phyloP scores from a whole-genome alignment of 1,140 invertebrate species.

The Ceratoteleas bidentatus region DNA sequence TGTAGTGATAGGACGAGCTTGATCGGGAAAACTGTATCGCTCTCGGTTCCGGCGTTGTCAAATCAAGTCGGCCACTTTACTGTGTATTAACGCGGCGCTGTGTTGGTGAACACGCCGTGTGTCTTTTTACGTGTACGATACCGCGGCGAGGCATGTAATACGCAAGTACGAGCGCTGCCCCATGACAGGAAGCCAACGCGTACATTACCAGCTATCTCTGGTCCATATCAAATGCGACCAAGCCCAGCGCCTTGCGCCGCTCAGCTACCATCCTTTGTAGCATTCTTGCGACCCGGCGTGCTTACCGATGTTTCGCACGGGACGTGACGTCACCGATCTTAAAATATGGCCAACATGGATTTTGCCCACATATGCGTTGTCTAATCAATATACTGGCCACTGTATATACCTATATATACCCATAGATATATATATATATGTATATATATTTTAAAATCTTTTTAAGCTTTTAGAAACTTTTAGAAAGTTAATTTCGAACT shows the following conservation, averaged over 20 bases:
- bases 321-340: conserved; percentile 11
- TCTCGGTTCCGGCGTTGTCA: no score
- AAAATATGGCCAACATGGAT: no score
- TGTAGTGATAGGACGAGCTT: no score
- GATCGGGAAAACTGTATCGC: no score
- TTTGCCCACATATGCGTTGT: no score
- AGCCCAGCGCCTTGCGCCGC: conserved; percentile 72
- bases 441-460: no score
- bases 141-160: conserved; percentile 45
- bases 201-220: conserved; percentile 79
- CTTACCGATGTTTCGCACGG: conserved; percentile 44
- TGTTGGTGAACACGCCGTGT: conserved; percentile 40
- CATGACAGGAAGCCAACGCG: conserved; percentile 74
- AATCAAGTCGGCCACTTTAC: no score
- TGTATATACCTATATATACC: no score
- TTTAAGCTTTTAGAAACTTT: no score
- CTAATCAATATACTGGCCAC: no score
- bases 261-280: conserved; percentile 50
- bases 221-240: conserved; percentile 79
- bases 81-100: not conserved
- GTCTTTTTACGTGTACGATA: conserved; percentile 47
- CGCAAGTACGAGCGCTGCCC: conserved; percentile 60
- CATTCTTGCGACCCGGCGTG: conserved; percentile 49
- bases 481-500: no score
- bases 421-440: no score